Conservation (phyloP, 2,797 vertebrate species). For the Apogon talboti region DNA sequence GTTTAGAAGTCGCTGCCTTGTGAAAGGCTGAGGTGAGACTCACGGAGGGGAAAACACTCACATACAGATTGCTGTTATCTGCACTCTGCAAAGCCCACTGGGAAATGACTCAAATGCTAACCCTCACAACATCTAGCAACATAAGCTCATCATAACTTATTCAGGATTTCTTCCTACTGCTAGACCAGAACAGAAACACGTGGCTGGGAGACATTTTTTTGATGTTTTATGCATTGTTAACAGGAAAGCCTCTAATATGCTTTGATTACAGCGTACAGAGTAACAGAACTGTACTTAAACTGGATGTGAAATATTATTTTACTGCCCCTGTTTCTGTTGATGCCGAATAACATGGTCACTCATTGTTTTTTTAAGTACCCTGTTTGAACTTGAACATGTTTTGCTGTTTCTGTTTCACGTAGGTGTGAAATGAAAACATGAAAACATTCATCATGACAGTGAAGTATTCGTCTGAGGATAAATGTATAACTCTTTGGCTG, state of each 20-base stretch:
- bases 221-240: constrained; percentile 54
- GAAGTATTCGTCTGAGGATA: constrained; percentile 19
- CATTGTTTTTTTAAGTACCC: constrained; percentile 21
- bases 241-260: constrained; percentile 44
- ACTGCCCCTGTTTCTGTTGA: constrained; percentile 15
- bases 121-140: constrained; percentile 28
- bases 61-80: constrained; percentile 54
- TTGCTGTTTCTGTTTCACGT: constrained; percentile 7
- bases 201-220: constrained; percentile 34
- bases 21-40: constrained; percentile 30
- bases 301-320: constrained; percentile 30
- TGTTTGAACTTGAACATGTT: constrained; percentile 24
- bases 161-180: constrained; percentile 34
- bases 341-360: constrained; percentile 10
- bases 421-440: constrained; percentile 12
- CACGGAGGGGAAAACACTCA: constrained; percentile 28
- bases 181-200: constrained; percentile 36
- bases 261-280: constrained; percentile 27
- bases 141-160: constrained; percentile 47
- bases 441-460: constrained; percentile 16
- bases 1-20: constrained; percentile 32
- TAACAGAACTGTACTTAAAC: constrained; percentile 12
- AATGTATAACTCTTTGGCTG: constrained; percentile 9
- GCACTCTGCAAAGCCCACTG: constrained; percentile 43
- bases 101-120: constrained; percentile 42